These are phyloP conservation scores for Cygnus atratus DNA, from an alignment of 2,113 vertebrate species.

Conservation along the genomic window DNA sequence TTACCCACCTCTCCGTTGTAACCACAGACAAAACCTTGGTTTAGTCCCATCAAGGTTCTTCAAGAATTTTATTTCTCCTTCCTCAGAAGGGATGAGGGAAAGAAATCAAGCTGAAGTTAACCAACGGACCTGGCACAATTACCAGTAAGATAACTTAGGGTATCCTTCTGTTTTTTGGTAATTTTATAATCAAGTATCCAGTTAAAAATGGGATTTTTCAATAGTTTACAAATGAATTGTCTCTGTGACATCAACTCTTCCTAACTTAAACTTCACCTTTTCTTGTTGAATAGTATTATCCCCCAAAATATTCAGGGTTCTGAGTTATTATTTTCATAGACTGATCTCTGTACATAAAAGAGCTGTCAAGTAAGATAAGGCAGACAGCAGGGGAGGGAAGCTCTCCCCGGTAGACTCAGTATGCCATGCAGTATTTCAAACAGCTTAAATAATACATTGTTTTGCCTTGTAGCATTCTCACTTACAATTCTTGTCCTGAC, in stretches of 20 bases:
- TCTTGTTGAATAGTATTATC: neutral
- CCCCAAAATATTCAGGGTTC: neutral
- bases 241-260: neutral
- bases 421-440: rapidly evolving
- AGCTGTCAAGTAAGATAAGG: rapidly evolving
- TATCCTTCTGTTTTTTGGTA: neutral
- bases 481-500: conserved; percentile 71
- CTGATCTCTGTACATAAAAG: rapidly evolving
- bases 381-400: neutral
- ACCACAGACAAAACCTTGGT: neutral
- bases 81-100: neutral
- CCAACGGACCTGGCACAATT: neutral
- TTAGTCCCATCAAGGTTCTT: neutral
- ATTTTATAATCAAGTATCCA: neutral
- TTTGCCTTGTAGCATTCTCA: neutral
- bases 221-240: neutral
- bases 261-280: neutral
- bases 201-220: neutral
- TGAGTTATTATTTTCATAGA: rapidly evolving
- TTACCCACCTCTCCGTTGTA: neutral
- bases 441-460: neutral
- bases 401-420: rapidly evolving
- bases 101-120: neutral
- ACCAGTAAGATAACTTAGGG: rapidly evolving
- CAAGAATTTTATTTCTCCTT: neutral